phyloP scores from a whole-genome alignment of 1,140 invertebrate genomes.

The Ceratina calcarata region DNA sequence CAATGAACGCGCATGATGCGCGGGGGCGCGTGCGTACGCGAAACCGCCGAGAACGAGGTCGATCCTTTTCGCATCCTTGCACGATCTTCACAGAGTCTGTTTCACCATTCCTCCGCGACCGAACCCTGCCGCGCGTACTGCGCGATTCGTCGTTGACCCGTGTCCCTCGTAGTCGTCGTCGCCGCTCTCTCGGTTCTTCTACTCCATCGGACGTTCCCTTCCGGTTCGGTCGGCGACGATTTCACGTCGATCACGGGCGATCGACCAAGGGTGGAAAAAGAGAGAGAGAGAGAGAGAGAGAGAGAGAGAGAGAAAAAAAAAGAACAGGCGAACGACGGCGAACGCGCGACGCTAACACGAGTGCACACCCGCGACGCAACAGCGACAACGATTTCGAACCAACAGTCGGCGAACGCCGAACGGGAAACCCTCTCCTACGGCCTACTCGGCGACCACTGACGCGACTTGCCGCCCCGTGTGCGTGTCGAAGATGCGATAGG shows the following conservation, averaged over 20 bases:
- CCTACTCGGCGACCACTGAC: slow-evolving; percentile 60
- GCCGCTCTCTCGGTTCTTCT: not conserved
- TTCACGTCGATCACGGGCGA: too few species aligned
- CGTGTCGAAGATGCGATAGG: slow-evolving; percentile 29
- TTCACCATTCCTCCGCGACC: too few species aligned
- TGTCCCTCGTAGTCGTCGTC: not conserved
- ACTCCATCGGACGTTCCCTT: not conserved
- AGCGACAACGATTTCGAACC: not conserved
- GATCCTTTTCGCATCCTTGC: not conserved
- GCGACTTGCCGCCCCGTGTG: not conserved
- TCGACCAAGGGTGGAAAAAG: too few species aligned
- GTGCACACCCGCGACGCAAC: slow-evolving; percentile 31
- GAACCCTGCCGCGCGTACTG: too few species aligned
- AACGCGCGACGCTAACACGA: not conserved
- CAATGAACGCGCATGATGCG: slow-evolving; percentile 6
- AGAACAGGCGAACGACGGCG: too few species aligned
- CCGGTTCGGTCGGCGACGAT: too few species aligned
- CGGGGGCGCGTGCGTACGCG: slow-evolving; percentile 5
- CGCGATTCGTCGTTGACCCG: too few species aligned
- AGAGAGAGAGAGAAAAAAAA: too few species aligned
- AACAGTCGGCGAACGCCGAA: not conserved
- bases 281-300: too few species aligned
- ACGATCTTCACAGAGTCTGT: not conserved
- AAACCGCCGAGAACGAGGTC: slow-evolving; percentile 24
- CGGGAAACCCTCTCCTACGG: slow-evolving; percentile 47